Evolutionary conservation across 2,888 invertebrate genomes (phyloP), one percentile per base, ranked within the genome.

Genomic region (Callyntrura guangdongensis): DNA sequence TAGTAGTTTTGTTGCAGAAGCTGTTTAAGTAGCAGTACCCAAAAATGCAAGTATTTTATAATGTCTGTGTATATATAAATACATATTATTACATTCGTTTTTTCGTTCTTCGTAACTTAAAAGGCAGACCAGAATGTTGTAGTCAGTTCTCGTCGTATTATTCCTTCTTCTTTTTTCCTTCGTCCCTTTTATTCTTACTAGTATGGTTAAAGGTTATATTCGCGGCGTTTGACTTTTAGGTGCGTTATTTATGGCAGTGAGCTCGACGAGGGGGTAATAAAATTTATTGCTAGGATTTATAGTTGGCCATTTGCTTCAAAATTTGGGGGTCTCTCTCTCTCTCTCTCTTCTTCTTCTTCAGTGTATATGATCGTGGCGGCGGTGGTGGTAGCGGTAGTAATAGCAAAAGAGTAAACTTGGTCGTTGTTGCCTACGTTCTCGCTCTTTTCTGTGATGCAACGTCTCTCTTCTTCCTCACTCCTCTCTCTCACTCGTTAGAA

Each of bases 201-300:
- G 91, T 91, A 92, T 92, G 92, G 92, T 91, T 92, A 93, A 92
- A 93, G 92, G 92, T 93, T 92, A 93, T 92, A 92, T 93, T 93
- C 93, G 92, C 92, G 92, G 92, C 92, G 92, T 93, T 94, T 94
- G 93, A 94, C 93, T 94, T 94, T 94, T 93, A 93, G 93, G 94
- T 93, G 94, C 93, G 93, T 94, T 93, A 94, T 94, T 94, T 94
- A 94, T 94, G 94, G 94, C 91, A 93, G 88, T 88, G 92, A 93
- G 93, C 93, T 92, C 93, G 91, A 92, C 93, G 93, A 94, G 94
- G 93, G 93, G 93, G 93, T 93, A 93, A 94, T 94, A 94, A 94
- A 94, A 94, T 94, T 94, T 94, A 94, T 94, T 94, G 93, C 94
- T 92, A 94, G 94, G 93, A 94, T 94, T 94, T 94, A 94, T 94